Conservation (phyloP, 2,888 invertebrate species). For the Atrina japonica region DNA sequence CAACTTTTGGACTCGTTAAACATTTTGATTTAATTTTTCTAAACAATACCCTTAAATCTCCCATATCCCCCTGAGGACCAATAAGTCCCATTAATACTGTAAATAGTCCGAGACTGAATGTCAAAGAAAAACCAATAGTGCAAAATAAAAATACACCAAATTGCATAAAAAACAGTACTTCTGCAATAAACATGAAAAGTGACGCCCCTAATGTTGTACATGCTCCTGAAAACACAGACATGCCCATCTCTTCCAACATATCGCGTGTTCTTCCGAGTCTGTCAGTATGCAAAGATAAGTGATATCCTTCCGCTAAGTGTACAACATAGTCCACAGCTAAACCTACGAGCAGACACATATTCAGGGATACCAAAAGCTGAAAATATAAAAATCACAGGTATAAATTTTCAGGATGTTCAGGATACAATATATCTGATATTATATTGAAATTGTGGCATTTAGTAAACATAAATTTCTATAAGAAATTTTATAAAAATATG, state of each 20-base stretch:
- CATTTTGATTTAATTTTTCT: neutral
- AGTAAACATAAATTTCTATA: neutral
- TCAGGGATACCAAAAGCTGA: conserved; percentile 62
- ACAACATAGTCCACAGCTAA: conserved; percentile 70
- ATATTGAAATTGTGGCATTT: neutral
- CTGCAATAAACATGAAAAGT: conserved; percentile 69
- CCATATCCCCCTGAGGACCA: conserved; percentile 64
- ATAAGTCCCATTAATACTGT: conserved; percentile 62
- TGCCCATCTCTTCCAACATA: conserved; percentile 65
- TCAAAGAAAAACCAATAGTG: conserved; percentile 71
- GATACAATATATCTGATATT: neutral
- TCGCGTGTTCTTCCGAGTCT: conserved; percentile 60
- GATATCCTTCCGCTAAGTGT: conserved; percentile 69
- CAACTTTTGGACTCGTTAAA: neutral
- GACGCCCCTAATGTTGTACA: conserved; percentile 73
- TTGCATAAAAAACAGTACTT: conserved; percentile 73
- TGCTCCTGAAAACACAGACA: conserved; percentile 75
- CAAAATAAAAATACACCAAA: conserved; percentile 75
- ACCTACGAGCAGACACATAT: conserved; percentile 68
- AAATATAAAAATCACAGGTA: conserved; percentile 29
- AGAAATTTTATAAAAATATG: neutral
- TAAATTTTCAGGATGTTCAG: neutral
- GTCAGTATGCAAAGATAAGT: conserved; percentile 52
- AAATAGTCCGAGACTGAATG: conserved; percentile 70
- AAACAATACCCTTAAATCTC: conserved; percentile 31